Evolutionary conservation across 1,140 invertebrate species (phyloP).

Genomic region (Calephelis nemesis): DNA sequence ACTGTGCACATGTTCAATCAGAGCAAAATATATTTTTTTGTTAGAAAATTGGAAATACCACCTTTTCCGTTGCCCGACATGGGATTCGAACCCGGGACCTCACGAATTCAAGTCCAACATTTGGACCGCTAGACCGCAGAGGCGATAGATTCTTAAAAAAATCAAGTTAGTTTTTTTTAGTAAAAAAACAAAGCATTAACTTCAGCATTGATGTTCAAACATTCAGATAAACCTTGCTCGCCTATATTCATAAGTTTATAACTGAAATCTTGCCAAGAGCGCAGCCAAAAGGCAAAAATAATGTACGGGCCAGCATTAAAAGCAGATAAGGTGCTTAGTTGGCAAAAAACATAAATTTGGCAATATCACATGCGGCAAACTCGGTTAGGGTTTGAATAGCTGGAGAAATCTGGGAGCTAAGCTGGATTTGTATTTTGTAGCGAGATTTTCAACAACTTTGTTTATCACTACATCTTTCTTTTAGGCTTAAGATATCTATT

Average conservation of each 20-base stretch:
- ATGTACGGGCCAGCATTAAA: constrained; percentile 35
- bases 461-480: not conserved
- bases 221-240: constrained; percentile 2
- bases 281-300: constrained; percentile 35
- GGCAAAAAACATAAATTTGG: constrained; percentile 55
- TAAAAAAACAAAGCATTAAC: not conserved
- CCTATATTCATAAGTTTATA: constrained; percentile 15
- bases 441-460: constrained; percentile 1
- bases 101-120: too few relatives aligned
- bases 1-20: too few relatives aligned
- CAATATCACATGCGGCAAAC: constrained; percentile 32
- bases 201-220: not conserved
- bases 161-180: too few relatives aligned
- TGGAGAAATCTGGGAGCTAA: constrained; percentile 22
- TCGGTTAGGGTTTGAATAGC: constrained; percentile 28
- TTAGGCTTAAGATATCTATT: too few relatives aligned
- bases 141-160: too few relatives aligned
- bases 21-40: too few relatives aligned
- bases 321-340: constrained; percentile 43
- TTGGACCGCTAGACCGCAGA: too few relatives aligned
- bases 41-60: too few relatives aligned
- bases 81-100: too few relatives aligned
- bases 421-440: constrained; percentile 19
- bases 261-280: constrained; percentile 30
- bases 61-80: too few relatives aligned